A percentile compares a stretch with the other conserved stretches of the same genome.
phyloP scores from a whole-genome alignment of 2,888 invertebrate genomes.

The Meliscaeva auricollis region DNA sequence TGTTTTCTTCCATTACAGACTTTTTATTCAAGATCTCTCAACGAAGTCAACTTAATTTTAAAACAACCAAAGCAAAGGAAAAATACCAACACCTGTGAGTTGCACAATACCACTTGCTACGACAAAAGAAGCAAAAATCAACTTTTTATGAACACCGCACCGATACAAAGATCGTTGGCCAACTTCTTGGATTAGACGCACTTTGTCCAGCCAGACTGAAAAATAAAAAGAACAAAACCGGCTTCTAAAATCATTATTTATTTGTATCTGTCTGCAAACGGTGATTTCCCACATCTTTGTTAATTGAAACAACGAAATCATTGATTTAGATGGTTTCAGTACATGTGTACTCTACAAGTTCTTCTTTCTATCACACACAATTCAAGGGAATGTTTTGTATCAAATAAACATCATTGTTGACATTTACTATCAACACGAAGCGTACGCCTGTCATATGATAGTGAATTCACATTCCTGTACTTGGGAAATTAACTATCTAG shows the following conservation, averaged over 20 bases:
- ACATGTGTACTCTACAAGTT: neutral
- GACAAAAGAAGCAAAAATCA: constrained; percentile 9
- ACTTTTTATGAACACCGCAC: neutral
- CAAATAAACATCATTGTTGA: constrained; percentile 18
- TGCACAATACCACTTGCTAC: constrained; percentile 49
- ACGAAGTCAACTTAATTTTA: constrained; percentile 33
- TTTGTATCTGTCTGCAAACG: constrained; percentile 26
- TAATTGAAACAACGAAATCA: constrained; percentile 19
- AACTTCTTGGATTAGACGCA: constrained; percentile 28
- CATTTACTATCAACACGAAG: constrained; percentile 20
- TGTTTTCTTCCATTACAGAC: constrained; percentile 49
- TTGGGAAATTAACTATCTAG: constrained; percentile 53
- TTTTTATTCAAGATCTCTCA: constrained; percentile 42
- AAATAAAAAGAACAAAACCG: constrained; percentile 15
- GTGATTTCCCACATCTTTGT: constrained; percentile 45
- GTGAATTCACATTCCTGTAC: constrained; percentile 52
- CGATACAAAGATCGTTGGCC: constrained; percentile 14
- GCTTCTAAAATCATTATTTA: constrained; percentile 7
- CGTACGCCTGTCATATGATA: constrained; percentile 5
- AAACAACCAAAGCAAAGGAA: constrained; percentile 37
- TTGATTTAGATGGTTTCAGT: neutral
- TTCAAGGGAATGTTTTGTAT: constrained; percentile 3
- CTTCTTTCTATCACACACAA: neutral
- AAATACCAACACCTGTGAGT: constrained; percentile 45
- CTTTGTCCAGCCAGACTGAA: constrained; percentile 18